These are phyloP conservation scores for Meandrusa payeni DNA, from an alignment of 2,888 invertebrate species.

Conservation along the genomic window DNA sequence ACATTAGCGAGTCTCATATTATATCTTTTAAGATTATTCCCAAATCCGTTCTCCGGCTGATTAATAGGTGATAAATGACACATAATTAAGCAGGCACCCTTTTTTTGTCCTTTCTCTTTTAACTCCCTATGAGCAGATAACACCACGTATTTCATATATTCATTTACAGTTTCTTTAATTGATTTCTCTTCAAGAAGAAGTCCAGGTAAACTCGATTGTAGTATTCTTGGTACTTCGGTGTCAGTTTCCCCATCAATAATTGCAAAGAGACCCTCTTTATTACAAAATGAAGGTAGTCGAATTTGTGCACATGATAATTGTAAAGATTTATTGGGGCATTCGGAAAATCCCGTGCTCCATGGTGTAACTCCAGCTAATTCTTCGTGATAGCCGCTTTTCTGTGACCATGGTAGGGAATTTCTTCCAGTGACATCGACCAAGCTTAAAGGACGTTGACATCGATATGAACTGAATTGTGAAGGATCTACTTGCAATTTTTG, in stretches of 20 bases:
- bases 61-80: constrained; percentile 86
- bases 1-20: constrained; percentile 87
- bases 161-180: constrained; percentile 88
- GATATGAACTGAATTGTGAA: constrained; percentile 88
- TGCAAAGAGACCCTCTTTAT: constrained; percentile 90
- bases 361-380: constrained; percentile 82
- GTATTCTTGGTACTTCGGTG: constrained; percentile 83
- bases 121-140: constrained; percentile 89
- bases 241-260: constrained; percentile 91
- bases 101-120: constrained; percentile 86
- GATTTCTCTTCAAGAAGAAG: constrained; percentile 89
- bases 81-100: constrained; percentile 86
- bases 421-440: constrained; percentile 92
- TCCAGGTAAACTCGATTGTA: constrained; percentile 89
- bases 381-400: constrained; percentile 73
- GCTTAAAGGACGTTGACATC: constrained; percentile 90
- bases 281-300: constrained; percentile 88
- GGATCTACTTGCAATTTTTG: constrained; percentile 90
- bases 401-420: constrained; percentile 84
- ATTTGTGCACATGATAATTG: constrained; percentile 90
- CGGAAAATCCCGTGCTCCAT: constrained; percentile 92
- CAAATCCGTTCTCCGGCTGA: constrained; percentile 80
- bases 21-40: constrained; percentile 83
- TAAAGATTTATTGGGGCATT: constrained; percentile 87
- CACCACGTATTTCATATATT: constrained; percentile 92